These are phyloP conservation scores for Leontocebus nigricollis DNA, from an alignment of 2,797 vertebrate genomes.

Conservation along the genomic window DNA sequence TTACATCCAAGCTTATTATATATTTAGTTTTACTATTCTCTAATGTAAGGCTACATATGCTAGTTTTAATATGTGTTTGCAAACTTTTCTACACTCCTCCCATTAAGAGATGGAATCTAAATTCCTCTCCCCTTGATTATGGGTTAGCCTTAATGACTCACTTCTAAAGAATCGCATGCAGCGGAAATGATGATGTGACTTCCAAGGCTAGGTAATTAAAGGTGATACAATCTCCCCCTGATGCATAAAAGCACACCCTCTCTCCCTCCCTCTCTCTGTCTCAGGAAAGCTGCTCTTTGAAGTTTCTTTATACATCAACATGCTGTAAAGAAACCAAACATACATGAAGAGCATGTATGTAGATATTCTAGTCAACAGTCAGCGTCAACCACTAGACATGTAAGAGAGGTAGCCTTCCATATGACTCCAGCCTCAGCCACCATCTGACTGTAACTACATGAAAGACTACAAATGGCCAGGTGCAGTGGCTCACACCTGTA, in stretches of 20 bases:
- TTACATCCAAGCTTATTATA: constrained; percentile 31
- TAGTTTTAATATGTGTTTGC: constrained; percentile 1
- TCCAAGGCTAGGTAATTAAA: not conserved
- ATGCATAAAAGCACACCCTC: not conserved
- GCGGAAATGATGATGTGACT: not conserved
- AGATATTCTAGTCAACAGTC: not conserved
- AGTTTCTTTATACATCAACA: not conserved
- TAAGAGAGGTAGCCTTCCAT: not conserved
- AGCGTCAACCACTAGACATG: not conserved
- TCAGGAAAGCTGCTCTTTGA: not conserved
- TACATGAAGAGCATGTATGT: not conserved
- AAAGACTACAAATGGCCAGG: not conserved
- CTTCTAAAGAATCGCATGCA: constrained; percentile 35
- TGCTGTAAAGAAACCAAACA: not conserved
- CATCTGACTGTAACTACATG: not conserved
- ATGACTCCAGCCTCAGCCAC: not conserved
- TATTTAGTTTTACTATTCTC: constrained; percentile 42
- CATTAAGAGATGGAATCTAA: constrained; percentile 15
- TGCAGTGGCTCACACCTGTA: too few relatives aligned
- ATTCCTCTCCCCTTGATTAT: constrained; percentile 2
- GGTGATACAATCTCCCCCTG: not conserved
- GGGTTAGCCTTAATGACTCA: not conserved
- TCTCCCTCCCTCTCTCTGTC: not conserved
- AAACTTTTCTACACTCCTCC: not conserved
- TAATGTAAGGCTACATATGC: not conserved